phyloP scores from a whole-genome alignment of 1,140 invertebrate genomes.

The Drosophila pachea region DNA sequence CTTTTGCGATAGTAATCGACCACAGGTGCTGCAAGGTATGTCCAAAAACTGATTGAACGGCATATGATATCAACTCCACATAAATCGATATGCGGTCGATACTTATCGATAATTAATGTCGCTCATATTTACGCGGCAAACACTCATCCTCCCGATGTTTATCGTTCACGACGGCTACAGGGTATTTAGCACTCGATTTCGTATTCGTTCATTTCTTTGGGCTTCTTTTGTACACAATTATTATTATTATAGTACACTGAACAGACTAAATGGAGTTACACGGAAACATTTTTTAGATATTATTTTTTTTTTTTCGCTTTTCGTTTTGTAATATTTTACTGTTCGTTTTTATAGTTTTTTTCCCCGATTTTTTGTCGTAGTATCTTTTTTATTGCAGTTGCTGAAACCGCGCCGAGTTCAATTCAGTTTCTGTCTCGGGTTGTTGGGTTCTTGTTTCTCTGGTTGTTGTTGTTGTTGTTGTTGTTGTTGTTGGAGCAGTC shows the following conservation, averaged over 20 bases:
- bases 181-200: constrained; percentile 1
- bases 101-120: too few relatives aligned
- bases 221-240: constrained; percentile 3
- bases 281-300: constrained; percentile 55
- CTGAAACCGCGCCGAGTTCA: constrained; percentile 65
- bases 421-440: constrained; percentile 15
- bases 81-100: too few relatives aligned
- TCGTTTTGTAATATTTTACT: constrained; percentile 16
- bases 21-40: too few relatives aligned
- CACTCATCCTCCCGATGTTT: too few relatives aligned
- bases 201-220: constrained; percentile 11
- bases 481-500: constrained; percentile 52
- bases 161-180: not conserved
- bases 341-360: not conserved
- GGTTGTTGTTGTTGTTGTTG: constrained; percentile 9
- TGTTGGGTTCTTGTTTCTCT: constrained; percentile 24
- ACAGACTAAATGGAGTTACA: constrained; percentile 63
- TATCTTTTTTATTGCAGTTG: constrained; percentile 6
- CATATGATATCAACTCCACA: too few relatives aligned
- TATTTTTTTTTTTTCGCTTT: constrained; percentile 14
- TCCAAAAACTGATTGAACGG: too few relatives aligned
- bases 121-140: too few relatives aligned
- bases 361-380: constrained; percentile 22
- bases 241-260: constrained; percentile 25
- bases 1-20: too few relatives aligned